Percentiles rank a stretch among this genome's conserved stretches.
phyloP scores from a whole-genome alignment of 2,797 vertebrate species.

The Poecile montanus region DNA sequence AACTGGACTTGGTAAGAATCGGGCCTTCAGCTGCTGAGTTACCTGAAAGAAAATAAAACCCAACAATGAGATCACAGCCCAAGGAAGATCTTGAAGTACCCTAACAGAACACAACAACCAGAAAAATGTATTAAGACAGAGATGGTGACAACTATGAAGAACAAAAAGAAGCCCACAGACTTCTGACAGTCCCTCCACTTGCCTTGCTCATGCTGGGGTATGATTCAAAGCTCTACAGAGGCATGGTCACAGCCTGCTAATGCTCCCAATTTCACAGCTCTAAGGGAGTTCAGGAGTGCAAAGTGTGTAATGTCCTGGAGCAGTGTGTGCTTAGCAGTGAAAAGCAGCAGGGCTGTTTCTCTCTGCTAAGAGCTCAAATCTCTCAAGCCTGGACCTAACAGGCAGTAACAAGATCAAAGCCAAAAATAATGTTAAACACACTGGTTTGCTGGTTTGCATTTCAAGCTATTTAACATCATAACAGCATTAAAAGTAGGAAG shows the following conservation, averaged over 20 bases:
- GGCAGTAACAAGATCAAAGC: not conserved
- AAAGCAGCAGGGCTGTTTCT: not conserved
- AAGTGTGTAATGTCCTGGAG: fast-evolving
- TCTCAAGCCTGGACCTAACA: not conserved
- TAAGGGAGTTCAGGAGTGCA: not conserved
- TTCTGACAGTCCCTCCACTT: not conserved
- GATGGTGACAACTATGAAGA: not conserved
- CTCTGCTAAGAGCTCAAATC: not conserved
- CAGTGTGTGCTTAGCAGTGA: not conserved
- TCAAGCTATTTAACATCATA: not conserved
- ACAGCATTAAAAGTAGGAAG: not conserved
- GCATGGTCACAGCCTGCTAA: not conserved
- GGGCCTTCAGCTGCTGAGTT: constrained; percentile 94
- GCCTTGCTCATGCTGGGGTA: not conserved
- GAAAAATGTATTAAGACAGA: not conserved
- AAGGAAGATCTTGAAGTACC: not conserved
- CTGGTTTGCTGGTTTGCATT: not conserved
- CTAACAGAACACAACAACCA: not conserved
- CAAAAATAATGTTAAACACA: not conserved
- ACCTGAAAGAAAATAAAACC: constrained; percentile 81
- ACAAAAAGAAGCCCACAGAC: not conserved
- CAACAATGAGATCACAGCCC: not conserved
- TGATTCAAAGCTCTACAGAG: not conserved
- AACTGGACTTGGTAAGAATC: constrained; percentile 97
- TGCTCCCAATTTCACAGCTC: not conserved